These are phyloP conservation scores for Troglohyphantes excavatus DNA, from an alignment of 2,888 invertebrate species.

Conservation along the genomic window DNA sequence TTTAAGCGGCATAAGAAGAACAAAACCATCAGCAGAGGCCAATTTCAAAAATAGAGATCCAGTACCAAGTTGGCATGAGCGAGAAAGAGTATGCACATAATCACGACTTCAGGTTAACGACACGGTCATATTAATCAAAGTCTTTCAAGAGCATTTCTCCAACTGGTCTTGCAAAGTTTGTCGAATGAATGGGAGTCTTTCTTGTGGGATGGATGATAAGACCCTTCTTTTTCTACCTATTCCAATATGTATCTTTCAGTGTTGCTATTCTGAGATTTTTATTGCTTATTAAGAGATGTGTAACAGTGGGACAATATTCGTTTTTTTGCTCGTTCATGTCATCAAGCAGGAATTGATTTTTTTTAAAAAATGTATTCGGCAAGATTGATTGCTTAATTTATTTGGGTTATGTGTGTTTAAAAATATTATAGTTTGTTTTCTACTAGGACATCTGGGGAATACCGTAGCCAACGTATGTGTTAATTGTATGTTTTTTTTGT, in stretches of 20 bases:
- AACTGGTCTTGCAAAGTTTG: neutral
- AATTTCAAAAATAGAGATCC: slow-evolving; percentile 66
- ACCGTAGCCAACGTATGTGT: no score
- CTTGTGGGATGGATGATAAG: neutral
- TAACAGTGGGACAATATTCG: no score
- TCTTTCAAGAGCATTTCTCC: neutral
- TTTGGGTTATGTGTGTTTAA: no score
- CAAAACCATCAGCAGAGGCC: slow-evolving; percentile 42
- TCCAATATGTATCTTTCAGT: neutral
- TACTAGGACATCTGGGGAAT: no score
- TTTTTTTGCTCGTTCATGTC: no score
- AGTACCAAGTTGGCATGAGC: slow-evolving; percentile 35
- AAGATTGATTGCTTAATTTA: neutral
- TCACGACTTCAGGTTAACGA: slow-evolving; percentile 61
- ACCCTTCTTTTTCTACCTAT: neutral
- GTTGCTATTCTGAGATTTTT: neutral
- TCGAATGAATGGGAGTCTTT: slow-evolving; percentile 24
- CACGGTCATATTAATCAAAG: slow-evolving; percentile 55
- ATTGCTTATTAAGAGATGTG: neutral
- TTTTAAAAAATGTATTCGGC: neutral
- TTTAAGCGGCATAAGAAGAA: neutral
- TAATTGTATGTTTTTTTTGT: no score
- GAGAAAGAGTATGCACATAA: slow-evolving; percentile 40
- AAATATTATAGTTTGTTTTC: no score
- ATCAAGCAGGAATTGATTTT: neutral